Conservation (phyloP, 2,797 vertebrate species). For the Luscinia luscinia region DNA sequence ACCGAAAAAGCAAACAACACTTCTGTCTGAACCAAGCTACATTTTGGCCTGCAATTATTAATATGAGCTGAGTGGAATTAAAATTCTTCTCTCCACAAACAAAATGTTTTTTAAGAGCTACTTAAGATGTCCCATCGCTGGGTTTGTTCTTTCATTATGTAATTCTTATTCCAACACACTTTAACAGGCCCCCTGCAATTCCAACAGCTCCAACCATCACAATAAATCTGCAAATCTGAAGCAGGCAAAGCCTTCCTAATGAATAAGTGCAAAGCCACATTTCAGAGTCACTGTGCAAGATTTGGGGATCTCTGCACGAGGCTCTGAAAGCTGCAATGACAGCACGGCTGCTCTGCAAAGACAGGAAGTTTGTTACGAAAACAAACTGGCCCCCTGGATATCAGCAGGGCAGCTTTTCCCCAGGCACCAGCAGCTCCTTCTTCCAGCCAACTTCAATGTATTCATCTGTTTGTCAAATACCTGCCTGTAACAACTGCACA, state of each 20-base stretch:
- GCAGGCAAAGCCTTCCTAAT: conserved; percentile 38
- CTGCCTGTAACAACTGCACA: neutral
- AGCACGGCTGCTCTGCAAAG: conserved; percentile 69
- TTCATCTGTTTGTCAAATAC: neutral
- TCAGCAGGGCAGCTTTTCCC: conserved; percentile 65
- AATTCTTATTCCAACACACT: conserved; percentile 46
- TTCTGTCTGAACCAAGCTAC: neutral
- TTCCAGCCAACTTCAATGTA: neutral
- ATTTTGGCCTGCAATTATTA: neutral
- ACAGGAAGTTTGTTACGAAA: conserved; percentile 75
- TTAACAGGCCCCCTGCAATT: conserved; percentile 43
- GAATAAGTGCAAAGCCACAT: conserved; percentile 64
- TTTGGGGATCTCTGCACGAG: conserved; percentile 55
- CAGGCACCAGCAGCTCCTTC: conserved; percentile 24
- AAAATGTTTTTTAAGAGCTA: conserved; percentile 5
- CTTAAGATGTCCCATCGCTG: conserved; percentile 13
- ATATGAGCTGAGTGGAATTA: neutral
- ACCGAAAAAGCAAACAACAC: neutral
- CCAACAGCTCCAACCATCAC: conserved; percentile 36
- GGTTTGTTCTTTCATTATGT: conserved; percentile 46
- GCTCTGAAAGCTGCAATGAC: conserved; percentile 68
- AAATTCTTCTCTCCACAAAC: conserved; percentile 15
- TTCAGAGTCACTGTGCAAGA: conserved; percentile 50
- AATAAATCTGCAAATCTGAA: conserved; percentile 57
- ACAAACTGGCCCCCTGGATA: conserved; percentile 72